Conservation (phyloP, 2,888 invertebrate species). For the Nomada hirtipes region DNA sequence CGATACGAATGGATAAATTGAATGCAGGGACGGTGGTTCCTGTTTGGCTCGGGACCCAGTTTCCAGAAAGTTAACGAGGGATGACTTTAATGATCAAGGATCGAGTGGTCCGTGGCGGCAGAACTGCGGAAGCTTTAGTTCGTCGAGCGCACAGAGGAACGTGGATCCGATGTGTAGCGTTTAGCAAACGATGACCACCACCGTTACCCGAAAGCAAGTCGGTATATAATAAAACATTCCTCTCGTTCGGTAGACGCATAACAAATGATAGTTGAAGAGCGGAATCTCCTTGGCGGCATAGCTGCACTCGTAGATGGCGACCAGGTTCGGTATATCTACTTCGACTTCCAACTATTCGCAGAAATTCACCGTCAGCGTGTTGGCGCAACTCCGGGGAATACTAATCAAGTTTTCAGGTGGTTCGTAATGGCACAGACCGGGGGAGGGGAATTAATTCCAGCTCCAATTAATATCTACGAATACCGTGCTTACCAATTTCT, state of each 20-base stretch:
- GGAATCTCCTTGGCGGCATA: conserved; percentile 47
- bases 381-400: conserved; percentile 71
- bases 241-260: conserved; percentile 46
- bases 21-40: background rate
- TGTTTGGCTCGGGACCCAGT: background rate
- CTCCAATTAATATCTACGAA: conserved; percentile 73
- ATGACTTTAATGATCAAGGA: conserved; percentile 38
- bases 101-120: background rate
- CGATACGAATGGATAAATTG: background rate
- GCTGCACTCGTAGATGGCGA: conserved; percentile 38
- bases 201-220: conserved; percentile 7
- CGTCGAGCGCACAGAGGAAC: background rate
- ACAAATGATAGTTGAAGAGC: conserved; percentile 52
- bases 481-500: conserved; percentile 64
- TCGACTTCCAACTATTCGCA: conserved; percentile 71
- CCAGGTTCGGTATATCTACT: conserved; percentile 52
- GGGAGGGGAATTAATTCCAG: conserved; percentile 70
- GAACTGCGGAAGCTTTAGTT: background rate
- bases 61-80: conserved; percentile 37
- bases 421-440: conserved; percentile 61
- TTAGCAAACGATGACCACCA: background rate
- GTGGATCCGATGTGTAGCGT: background rate
- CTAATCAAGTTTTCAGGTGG: conserved; percentile 78
- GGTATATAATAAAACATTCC: conserved; percentile 52
- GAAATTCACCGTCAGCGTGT: conserved; percentile 72